Conservation (phyloP, 2,888 invertebrate genomes). For the Andricus curvator region DNA sequence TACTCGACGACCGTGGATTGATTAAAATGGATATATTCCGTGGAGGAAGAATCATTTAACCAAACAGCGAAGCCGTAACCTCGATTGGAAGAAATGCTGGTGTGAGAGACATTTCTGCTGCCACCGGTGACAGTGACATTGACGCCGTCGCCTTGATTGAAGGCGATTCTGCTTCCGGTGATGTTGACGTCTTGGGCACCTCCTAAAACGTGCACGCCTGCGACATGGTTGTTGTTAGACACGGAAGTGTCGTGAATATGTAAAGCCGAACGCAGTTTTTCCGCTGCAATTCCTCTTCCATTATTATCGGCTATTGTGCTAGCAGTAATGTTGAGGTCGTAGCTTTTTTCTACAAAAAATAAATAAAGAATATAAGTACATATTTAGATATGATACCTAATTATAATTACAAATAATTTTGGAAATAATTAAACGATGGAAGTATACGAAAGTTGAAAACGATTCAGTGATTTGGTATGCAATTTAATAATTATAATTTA, state of each 20-base stretch:
- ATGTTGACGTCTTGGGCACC: conserved; percentile 97
- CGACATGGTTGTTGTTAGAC: conserved; percentile 92
- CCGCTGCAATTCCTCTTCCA: conserved; percentile 96
- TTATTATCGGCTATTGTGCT: conserved; percentile 93
- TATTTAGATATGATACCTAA: background rate
- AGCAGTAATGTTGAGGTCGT: conserved; percentile 92
- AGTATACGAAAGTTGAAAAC: too few relatives aligned
- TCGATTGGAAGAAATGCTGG: conserved; percentile 91
- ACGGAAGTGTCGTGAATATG: conserved; percentile 91
- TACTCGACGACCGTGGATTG: conserved; percentile 93
- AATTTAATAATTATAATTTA: too few relatives aligned
- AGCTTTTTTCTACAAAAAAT: conserved; percentile 81
- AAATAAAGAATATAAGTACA: conserved; percentile 10
- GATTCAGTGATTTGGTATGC: too few relatives aligned
- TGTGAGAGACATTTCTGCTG: conserved; percentile 92
- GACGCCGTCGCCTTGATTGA: conserved; percentile 96
- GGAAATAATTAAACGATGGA: too few relatives aligned
- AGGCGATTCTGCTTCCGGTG: conserved; percentile 92
- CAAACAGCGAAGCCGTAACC: conserved; percentile 94
- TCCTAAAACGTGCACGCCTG: conserved; percentile 92
- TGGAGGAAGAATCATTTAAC: conserved; percentile 90
- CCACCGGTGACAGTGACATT: conserved; percentile 98
- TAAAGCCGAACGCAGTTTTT: conserved; percentile 93
- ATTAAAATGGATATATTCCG: conserved; percentile 89
- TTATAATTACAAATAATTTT: too few relatives aligned